These are phyloP conservation scores for Schizopygopsis pylzovi DNA, from an alignment of 2,797 vertebrate genomes.

Conservation along the genomic window DNA sequence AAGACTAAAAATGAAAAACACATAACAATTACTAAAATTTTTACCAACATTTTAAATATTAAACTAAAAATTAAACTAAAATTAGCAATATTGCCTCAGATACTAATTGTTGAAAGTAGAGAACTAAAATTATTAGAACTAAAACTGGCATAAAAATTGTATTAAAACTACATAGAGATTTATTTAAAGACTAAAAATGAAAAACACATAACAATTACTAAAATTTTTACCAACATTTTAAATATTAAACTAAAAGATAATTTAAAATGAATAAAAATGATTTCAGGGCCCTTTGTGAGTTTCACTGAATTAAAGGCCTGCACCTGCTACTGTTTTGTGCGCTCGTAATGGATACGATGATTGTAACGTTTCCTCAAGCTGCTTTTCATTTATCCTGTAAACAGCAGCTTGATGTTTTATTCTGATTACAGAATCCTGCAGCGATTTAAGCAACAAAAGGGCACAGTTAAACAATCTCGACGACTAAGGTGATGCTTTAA, in stretches of 20 bases:
- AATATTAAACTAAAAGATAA: background rate
- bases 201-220: no score
- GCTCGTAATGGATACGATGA: background rate
- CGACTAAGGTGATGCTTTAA: background rate
- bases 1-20: no score
- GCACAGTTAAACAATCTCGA: background rate
- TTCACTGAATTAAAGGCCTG: slow-evolving; percentile 19
- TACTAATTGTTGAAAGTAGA: background rate
- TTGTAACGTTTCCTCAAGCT: slow-evolving; percentile 13
- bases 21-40: no score
- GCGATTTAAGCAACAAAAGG: slow-evolving; percentile 11
- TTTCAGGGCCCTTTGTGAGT: slow-evolving; percentile 11
- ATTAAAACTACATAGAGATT: no score
- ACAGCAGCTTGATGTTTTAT: background rate
- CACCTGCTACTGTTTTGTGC: slow-evolving; percentile 25
- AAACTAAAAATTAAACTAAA: background rate
- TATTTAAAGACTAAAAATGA: no score
- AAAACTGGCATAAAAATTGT: no score
- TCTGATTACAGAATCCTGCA: background rate
- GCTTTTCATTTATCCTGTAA: slow-evolving; percentile 26
- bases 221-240: no score
- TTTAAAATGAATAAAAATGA: background rate
- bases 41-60: background rate
- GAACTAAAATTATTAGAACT: background rate
- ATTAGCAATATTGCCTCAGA: background rate